These are phyloP conservation scores for Mesaphorura yosii DNA, from an alignment of 1,140 invertebrate species.

Conservation along the genomic window DNA sequence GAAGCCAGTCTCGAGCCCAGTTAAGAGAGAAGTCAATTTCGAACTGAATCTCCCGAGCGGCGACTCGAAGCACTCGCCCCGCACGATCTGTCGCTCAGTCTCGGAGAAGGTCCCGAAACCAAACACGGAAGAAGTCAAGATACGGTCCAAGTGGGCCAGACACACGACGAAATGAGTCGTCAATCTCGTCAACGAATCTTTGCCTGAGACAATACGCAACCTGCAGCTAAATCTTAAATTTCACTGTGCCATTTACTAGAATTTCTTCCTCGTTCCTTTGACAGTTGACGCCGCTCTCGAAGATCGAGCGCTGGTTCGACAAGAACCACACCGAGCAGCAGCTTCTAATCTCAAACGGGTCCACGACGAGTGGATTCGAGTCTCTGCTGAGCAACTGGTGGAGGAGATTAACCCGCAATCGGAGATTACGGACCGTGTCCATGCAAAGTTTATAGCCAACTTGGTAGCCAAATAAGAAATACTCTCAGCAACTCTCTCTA, in stretches of 20 bases:
- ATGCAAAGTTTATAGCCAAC: too few species aligned
- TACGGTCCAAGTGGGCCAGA: conserved; percentile 66
- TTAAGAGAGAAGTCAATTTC: too few species aligned
- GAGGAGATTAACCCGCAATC: too few species aligned
- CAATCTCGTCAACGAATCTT: neutral
- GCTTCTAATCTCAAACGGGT: too few species aligned
- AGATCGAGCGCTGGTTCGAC: conserved; percentile 22
- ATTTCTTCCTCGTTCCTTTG: neutral
- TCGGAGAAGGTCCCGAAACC: conserved; percentile 66
- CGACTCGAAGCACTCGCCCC: conserved; percentile 32
- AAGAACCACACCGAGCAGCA: too few species aligned
- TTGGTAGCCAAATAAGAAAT: too few species aligned
- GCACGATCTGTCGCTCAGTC: conserved; percentile 65
- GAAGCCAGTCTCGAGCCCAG: conserved; percentile 19
- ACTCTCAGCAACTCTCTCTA: too few species aligned
- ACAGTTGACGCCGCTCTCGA: conserved; percentile 19
- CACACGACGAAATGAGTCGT: conserved; percentile 64
- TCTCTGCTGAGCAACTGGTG: too few species aligned
- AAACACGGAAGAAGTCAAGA: conserved; percentile 68
- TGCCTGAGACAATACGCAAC: neutral
- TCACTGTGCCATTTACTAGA: neutral
- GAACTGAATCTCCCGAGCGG: too few species aligned
- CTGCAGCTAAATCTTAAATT: neutral
- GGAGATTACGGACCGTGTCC: too few species aligned
- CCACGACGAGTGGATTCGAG: too few species aligned